Evolutionary conservation across 1,140 invertebrate genomes (phyloP).

Genomic region (Holcopasites calliopsidis): DNA sequence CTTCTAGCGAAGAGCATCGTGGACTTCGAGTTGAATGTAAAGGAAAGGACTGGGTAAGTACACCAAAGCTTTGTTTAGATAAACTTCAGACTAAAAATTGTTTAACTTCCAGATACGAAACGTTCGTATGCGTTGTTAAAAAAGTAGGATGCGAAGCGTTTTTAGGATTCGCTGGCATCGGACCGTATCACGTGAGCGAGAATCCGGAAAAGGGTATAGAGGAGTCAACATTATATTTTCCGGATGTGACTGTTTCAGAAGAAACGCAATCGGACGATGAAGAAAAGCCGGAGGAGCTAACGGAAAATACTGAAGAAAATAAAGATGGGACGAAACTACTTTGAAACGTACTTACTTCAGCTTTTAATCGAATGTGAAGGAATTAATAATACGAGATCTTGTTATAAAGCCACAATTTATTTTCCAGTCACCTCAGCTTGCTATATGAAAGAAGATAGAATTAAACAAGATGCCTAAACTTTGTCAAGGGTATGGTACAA

Average conservation of each 20-base stretch:
- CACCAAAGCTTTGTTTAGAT: neutral
- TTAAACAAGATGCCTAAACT: conserved; percentile 15
- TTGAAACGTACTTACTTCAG: neutral
- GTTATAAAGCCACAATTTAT: conserved; percentile 66
- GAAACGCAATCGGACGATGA: conserved; percentile 74
- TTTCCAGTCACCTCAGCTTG: conserved; percentile 49
- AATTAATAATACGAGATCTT: conserved; percentile 22
- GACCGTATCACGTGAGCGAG: conserved; percentile 78
- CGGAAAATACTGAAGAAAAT: conserved; percentile 56
- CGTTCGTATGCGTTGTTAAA: conserved; percentile 74
- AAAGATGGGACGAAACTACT: neutral
- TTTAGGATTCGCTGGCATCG: conserved; percentile 77
- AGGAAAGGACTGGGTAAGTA: conserved; percentile 71
- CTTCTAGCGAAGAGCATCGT: conserved; percentile 71
- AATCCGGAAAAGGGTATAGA: conserved; percentile 74
- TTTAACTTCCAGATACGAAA: conserved; percentile 69
- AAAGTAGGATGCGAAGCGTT: conserved; percentile 75
- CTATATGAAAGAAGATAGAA: conserved; percentile 29
- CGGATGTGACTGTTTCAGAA: conserved; percentile 62
- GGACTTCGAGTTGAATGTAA: conserved; percentile 68
- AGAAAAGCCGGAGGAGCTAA: conserved; percentile 66
- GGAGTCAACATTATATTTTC: conserved; percentile 75
- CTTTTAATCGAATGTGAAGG: neutral
- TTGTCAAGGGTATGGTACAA: conserved; percentile 33
- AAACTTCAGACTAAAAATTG: too few species aligned